phyloP scores from a whole-genome alignment of 2,888 invertebrate species.

The Stegana nigrithorax region DNA sequence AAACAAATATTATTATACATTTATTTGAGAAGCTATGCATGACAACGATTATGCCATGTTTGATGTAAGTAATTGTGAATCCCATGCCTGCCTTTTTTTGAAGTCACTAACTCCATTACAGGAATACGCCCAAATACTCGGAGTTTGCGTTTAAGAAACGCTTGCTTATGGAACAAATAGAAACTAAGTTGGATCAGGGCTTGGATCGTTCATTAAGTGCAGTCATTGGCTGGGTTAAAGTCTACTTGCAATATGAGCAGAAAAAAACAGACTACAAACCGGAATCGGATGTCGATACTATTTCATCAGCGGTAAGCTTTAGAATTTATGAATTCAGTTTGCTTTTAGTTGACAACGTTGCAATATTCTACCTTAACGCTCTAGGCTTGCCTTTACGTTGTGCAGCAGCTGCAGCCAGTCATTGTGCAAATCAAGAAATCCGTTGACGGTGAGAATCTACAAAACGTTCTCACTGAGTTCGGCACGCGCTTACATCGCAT shows the following conservation, averaged over 20 bases:
- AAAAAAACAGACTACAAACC: conserved; percentile 95
- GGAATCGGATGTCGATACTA: conserved; percentile 86
- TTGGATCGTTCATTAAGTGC: conserved; percentile 88
- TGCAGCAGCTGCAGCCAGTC: conserved; percentile 82
- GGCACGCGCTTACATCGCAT: conserved; percentile 93
- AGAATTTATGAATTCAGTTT: neutral
- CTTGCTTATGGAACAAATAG: conserved; percentile 85
- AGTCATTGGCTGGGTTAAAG: conserved; percentile 90
- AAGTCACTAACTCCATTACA: conserved; percentile 60
- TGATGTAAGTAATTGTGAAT: conserved; percentile 75
- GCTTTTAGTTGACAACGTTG: neutral
- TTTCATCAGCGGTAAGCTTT: conserved; percentile 80
- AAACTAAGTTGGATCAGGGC: conserved; percentile 90
- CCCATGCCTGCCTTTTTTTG: neutral
- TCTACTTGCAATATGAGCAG: conserved; percentile 91
- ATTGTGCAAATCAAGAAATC: conserved; percentile 83
- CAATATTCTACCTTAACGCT: conserved; percentile 16
- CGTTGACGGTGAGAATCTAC: conserved; percentile 93
- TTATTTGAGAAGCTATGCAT: conserved; percentile 93
- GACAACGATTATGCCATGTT: conserved; percentile 88
- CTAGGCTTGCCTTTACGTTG: conserved; percentile 86
- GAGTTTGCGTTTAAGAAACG: conserved; percentile 90
- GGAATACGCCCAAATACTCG: conserved; percentile 88
- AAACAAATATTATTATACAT: conserved; percentile 93
- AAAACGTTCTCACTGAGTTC: conserved; percentile 86